Base-by-base conservation (phyloP, 1,140 invertebrate genomes). In the Drosophila littoralis region DNA sequence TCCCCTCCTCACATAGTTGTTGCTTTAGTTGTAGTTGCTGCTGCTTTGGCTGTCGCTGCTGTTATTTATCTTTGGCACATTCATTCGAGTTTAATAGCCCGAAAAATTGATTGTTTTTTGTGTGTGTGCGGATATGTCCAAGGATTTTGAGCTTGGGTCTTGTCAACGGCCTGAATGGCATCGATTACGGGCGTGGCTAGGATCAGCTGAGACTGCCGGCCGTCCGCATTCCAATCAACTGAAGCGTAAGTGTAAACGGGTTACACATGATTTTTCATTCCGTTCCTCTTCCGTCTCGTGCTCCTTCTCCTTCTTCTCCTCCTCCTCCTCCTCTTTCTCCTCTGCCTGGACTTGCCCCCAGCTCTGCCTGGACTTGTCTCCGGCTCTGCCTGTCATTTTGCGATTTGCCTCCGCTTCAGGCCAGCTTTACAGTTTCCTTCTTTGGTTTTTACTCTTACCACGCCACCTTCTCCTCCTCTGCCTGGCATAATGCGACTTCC, bases 61-160 rank as follows among this genome's bases (percentile, higher is more conserved):
- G 89, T 91, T 88, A 82, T 90, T 90, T 91, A 91, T 86, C 85
- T 90, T 91, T 91, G 81, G 82, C 90, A 91, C 84, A 86, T 90
- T 83, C 90, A 91, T 91, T 91, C 81, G 79, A 86, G 90, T 91
- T 91, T 90, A 91, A 91, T 91, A 91, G 90, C 75, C 89, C 85
- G 90, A 91, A 90, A 91, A 91, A 91, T 91, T 91, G 90, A 91
- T 91, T 91, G 90, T 91, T 91, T 91, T 83, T 71, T 76, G 32
- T 6, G 13, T 32, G 48, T 57, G 84, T 89, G 60, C 84, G 84
- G 85, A 89, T 81, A 89, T 89, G 82, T 86, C 69, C 74, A 85
- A 68, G 69, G 54, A 73, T 51, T 42, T 35, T 48, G 15, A 12
- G 7, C 28, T 17, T 36, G 32, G 59, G 46, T 33, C 59, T 32